phyloP scores from a whole-genome alignment of 2,888 invertebrate species.

The Belgica antarctica region DNA sequence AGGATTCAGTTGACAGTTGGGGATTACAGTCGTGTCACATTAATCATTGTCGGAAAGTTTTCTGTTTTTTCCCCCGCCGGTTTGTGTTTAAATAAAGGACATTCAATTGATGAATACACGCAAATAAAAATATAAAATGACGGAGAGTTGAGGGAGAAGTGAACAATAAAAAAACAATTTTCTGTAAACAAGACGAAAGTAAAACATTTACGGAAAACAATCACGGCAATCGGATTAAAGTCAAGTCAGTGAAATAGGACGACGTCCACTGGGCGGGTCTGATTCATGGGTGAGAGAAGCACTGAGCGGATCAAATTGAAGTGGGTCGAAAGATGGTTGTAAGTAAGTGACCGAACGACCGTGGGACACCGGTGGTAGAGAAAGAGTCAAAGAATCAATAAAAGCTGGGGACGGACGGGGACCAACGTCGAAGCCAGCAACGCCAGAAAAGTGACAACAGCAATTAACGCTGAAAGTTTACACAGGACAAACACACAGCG shows the following conservation, averaged over 20 bases:
- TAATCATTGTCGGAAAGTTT: constrained; percentile 21
- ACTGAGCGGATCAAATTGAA: not conserved
- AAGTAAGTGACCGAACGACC: too few species aligned
- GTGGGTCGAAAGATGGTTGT: not conserved
- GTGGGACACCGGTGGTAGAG: not conserved
- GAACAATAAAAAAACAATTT: constrained; percentile 42
- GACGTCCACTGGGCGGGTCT: not conserved
- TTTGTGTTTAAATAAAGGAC: too few species aligned
- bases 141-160: not conserved
- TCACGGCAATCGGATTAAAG: constrained; percentile 41
- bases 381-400: not conserved
- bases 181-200: constrained; percentile 32
- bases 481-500: not conserved
- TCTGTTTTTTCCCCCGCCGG: too few species aligned
- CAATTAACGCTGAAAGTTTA: constrained; percentile 30
- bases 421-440: not conserved
- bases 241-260: constrained; percentile 11
- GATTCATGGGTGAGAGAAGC: not conserved
- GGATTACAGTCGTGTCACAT: constrained; percentile 16
- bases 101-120: constrained; percentile 28
- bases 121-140: not conserved
- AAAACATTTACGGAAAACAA: constrained; percentile 43
- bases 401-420: not conserved
- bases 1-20: not conserved
- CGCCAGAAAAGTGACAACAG: constrained; percentile 37